Percentiles rank a stretch among this genome's conserved stretches.
These are phyloP conservation scores for Neotoma lepida DNA, from an alignment of 2,113 vertebrate species.

Conservation along the genomic window DNA sequence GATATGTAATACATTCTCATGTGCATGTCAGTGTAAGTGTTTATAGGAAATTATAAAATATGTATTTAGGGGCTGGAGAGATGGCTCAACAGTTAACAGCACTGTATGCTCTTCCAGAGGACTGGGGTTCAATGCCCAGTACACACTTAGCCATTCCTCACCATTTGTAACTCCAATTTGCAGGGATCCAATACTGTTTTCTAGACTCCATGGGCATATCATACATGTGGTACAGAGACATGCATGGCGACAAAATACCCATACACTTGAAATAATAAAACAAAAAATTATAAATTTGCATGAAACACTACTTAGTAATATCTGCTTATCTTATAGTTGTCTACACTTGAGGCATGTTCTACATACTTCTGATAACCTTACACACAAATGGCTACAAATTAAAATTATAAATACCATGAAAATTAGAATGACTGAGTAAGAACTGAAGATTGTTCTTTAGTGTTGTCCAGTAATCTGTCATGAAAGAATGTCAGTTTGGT, in stretches of 20 bases:
- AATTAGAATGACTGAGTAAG: not conserved
- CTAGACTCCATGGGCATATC: not conserved
- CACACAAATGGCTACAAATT: not conserved
- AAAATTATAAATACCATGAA: not conserved
- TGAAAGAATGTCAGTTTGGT: not conserved
- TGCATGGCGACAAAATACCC: not conserved
- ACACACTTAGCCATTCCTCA: not conserved
- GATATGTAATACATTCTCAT: not conserved
- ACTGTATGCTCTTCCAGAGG: not conserved
- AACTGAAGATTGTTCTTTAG: not conserved
- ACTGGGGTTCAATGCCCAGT: not conserved
- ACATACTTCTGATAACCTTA: not conserved
- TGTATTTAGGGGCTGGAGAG: not conserved
- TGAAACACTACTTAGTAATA: not conserved
- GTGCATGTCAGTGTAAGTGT: not conserved
- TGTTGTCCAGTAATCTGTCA: not conserved
- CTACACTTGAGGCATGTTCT: not conserved
- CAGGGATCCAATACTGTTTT: not conserved
- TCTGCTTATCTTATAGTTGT: not conserved
- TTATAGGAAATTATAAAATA: not conserved
- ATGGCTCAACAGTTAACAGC: not conserved
- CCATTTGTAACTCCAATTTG: not conserved
- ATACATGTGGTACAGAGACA: not conserved
- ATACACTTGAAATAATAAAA: not conserved
- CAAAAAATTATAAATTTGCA: not conserved